Percentiles rank a stretch among this genome's conserved stretches.
Conservation (phyloP, 2,113 vertebrate species). For the Oncorhynchus mykiss region DNA sequence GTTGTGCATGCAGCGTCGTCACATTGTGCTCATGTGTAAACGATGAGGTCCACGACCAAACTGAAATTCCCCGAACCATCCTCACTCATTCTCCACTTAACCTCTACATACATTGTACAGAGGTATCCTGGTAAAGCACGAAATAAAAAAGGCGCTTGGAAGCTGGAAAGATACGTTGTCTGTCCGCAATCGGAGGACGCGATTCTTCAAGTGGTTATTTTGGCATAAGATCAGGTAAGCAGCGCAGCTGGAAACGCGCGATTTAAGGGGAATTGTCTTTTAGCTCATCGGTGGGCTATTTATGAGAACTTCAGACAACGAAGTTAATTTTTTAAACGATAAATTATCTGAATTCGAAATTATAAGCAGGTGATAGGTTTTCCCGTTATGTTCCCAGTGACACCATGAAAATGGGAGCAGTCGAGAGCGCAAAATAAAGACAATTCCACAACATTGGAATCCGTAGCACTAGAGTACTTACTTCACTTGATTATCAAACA, state of each 20-base stretch:
- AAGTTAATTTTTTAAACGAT: too few species aligned
- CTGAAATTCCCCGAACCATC: background rate
- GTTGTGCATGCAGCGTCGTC: background rate
- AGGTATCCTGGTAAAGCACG: background rate
- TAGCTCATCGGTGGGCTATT: background rate
- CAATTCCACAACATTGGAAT: background rate
- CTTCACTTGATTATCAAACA: background rate
- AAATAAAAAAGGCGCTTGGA: background rate
- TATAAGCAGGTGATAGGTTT: background rate
- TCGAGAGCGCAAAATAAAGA: background rate
- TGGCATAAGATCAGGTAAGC: slow-evolving; percentile 52
- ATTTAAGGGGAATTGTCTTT: background rate
- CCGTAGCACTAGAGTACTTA: background rate
- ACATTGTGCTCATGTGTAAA: background rate
- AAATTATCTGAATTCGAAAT: background rate
- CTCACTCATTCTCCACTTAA: background rate
- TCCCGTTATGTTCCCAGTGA: background rate
- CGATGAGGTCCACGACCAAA: background rate
- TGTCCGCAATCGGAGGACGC: slow-evolving; percentile 34
- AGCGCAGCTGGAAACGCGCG: background rate
- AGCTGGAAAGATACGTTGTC: slow-evolving; percentile 9
- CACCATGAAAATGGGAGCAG: background rate
- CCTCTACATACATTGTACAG: background rate
- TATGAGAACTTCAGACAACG: background rate
- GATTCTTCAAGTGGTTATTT: slow-evolving; percentile 35